Conservation (phyloP, 2,113 vertebrate genomes). For the Dascyllus trimaculatus region DNA sequence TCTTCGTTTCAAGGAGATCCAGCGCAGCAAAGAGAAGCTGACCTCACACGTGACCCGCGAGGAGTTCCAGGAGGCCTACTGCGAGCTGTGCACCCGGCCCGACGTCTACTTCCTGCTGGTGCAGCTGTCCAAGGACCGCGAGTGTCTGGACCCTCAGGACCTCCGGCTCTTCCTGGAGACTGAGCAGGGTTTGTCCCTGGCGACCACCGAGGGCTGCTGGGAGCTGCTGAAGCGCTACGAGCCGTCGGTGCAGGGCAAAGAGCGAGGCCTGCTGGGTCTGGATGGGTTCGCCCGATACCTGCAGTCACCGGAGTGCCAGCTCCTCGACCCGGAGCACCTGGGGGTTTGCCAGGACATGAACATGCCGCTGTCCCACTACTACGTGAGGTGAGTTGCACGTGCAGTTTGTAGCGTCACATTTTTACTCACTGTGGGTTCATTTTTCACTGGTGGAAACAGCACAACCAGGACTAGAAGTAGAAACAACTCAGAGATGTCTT, state of each 20-base stretch:
- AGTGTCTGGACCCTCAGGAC: conserved; percentile 95
- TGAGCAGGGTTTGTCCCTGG: conserved; percentile 93
- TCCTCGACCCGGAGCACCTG: conserved; percentile 95
- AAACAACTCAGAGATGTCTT: too few relatives aligned
- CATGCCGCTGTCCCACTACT: conserved; percentile 96
- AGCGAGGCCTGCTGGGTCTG: conserved; percentile 92
- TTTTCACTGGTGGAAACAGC: too few relatives aligned
- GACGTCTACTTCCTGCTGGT: conserved; percentile 98
- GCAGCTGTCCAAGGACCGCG: conserved; percentile 97
- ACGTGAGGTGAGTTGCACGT: conserved; percentile 84
- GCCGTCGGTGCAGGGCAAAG: conserved; percentile 90
- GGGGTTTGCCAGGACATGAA: conserved; percentile 96
- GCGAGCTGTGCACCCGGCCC: conserved; percentile 95
- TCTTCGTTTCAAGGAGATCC: conserved; percentile 96
- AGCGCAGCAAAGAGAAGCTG: conserved; percentile 96
- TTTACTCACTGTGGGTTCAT: too few relatives aligned
- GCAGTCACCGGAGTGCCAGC: conserved; percentile 94
- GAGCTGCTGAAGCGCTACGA: conserved; percentile 93
- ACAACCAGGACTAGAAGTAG: too few relatives aligned
- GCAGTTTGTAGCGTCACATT: too few relatives aligned
- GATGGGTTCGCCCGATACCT: conserved; percentile 96
- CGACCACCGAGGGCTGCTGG: conserved; percentile 93
- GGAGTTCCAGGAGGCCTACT: conserved; percentile 96
- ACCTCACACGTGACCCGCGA: conserved; percentile 95
- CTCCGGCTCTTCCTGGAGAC: conserved; percentile 96